Conservation (phyloP, 2,797 vertebrate genomes). For the Astyanax mexicanus region DNA sequence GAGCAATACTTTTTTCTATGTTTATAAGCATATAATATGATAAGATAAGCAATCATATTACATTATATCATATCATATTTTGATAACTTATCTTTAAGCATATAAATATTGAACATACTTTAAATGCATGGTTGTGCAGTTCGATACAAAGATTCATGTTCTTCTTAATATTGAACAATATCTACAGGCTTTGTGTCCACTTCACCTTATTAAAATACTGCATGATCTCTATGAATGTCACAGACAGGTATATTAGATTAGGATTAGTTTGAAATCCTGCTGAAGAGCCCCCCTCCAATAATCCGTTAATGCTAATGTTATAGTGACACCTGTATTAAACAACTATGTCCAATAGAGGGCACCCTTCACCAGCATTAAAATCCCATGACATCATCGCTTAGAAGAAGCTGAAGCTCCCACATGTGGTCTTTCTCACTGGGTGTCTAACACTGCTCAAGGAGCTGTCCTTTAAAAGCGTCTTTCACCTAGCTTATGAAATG, state of each 20-base stretch:
- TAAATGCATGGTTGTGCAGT: no score
- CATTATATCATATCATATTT: no score
- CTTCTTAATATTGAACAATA: not conserved
- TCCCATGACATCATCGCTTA: slow-evolving; percentile 14
- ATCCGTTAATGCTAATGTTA: not conserved
- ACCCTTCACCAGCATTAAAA: slow-evolving; percentile 8
- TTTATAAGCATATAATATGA: no score
- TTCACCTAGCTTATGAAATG: slow-evolving; percentile 21
- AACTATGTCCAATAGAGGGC: slow-evolving; percentile 43
- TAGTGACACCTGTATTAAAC: not conserved
- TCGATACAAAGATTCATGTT: no score
- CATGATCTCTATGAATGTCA: not conserved
- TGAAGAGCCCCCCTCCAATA: not conserved
- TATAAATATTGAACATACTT: no score
- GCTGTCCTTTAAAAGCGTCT: slow-evolving; percentile 1
- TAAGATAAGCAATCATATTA: no score
- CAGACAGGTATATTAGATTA: not conserved
- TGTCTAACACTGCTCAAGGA: not conserved
- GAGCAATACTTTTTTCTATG: no score
- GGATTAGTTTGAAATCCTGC: not conserved
- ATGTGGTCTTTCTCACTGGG: not conserved
- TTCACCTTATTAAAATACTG: not conserved
- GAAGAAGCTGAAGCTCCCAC: not conserved
- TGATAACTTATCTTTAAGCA: no score
- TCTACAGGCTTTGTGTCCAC: not conserved